Conservation (phyloP, 2,888 invertebrate species). For the Melangyna quadrimaculata region DNA sequence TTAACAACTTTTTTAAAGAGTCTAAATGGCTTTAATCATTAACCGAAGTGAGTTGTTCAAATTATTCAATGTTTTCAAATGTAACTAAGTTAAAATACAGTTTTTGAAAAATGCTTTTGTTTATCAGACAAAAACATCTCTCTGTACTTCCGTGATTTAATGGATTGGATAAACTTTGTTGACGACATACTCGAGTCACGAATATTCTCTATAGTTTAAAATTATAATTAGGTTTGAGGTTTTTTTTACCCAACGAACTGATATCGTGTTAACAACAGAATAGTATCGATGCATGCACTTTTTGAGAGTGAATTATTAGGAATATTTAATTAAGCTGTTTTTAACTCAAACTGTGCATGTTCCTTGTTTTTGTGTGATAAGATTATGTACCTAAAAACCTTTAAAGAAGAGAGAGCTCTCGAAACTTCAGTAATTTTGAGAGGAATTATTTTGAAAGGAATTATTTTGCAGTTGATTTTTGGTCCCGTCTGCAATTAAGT, state of each 20-base stretch:
- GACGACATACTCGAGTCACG: background rate
- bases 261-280: background rate
- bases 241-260: background rate
- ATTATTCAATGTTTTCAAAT: background rate
- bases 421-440: too few species aligned
- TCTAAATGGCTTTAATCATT: background rate
- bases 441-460: too few species aligned
- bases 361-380: too few species aligned
- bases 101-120: background rate
- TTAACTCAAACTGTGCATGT: too few species aligned
- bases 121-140: background rate
- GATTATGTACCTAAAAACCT: too few species aligned
- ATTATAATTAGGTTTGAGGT: background rate
- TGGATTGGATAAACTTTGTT: background rate
- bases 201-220: background rate
- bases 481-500: too few species aligned
- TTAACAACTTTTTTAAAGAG: background rate
- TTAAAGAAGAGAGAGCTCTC: too few species aligned
- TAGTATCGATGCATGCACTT: background rate
- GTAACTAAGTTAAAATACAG: background rate
- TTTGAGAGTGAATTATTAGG: background rate
- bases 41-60: background rate
- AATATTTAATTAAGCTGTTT: background rate
- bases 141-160: conserved; percentile 1
- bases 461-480: too few species aligned